A percentile compares a stretch with the other conserved stretches of the same genome.
phyloP scores from a whole-genome alignment of 2,113 vertebrate species.

The Callorhinus ursinus region DNA sequence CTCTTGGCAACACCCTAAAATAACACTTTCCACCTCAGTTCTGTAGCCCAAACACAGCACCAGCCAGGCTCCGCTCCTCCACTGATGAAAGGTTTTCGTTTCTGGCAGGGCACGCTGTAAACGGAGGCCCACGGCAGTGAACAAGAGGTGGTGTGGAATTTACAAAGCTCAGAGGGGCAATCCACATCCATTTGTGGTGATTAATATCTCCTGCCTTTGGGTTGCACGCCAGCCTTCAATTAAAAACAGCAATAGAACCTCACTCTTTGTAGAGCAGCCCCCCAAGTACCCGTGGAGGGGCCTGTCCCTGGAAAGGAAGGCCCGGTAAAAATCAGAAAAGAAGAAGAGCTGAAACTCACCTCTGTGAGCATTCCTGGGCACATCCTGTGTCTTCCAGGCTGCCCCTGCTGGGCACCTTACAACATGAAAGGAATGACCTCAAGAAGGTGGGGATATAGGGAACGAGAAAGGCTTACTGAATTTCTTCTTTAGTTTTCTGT shows the following conservation, averaged over 20 bases:
- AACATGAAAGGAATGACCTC: background rate
- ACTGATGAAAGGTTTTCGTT: background rate
- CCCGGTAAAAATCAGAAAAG: constrained; percentile 56
- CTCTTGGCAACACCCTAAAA: constrained; percentile 47
- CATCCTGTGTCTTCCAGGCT: background rate
- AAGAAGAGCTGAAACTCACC: constrained; percentile 4
- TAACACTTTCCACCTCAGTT: constrained; percentile 4
- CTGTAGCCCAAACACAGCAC: background rate
- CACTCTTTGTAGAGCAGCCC: constrained; percentile 36
- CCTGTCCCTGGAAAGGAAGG: constrained; percentile 44
- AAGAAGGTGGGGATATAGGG: background rate
- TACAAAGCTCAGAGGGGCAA: constrained; percentile 4
- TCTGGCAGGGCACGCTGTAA: constrained; percentile 24
- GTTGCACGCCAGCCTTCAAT: constrained; percentile 51
- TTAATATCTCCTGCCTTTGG: constrained; percentile 59
- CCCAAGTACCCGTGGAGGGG: constrained; percentile 34
- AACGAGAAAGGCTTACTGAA: background rate
- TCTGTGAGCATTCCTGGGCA: background rate
- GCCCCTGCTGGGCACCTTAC: background rate
- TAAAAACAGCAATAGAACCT: constrained; percentile 71
- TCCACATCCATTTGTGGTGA: background rate
- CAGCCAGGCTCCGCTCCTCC: background rate
- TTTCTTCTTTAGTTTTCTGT: background rate
- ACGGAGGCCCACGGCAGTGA: constrained; percentile 3
- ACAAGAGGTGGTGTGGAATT: constrained; percentile 34